A percentile compares a stretch with the other conserved stretches of the same genome.
These are phyloP conservation scores for Prorops nasuta DNA, from an alignment of 1,140 invertebrate genomes.

Conservation along the genomic window DNA sequence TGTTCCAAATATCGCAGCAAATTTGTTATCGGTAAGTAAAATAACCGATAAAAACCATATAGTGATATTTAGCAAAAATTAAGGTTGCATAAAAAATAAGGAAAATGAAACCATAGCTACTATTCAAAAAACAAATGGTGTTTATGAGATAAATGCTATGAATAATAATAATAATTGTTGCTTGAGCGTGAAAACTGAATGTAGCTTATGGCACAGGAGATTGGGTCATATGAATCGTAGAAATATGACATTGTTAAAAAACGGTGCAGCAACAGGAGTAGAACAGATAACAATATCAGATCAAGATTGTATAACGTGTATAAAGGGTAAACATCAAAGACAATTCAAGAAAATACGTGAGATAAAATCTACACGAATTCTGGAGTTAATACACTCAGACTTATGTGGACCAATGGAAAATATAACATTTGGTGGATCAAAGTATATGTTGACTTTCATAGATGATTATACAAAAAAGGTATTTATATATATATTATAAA, in stretches of 20 bases:
- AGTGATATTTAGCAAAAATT: slow-evolving; percentile 9
- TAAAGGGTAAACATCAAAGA: background rate
- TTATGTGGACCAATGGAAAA: slow-evolving; percentile 49
- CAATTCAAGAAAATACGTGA: background rate
- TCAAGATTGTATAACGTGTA: background rate
- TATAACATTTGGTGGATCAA: slow-evolving; percentile 34
- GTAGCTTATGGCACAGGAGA: background rate
- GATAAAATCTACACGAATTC: background rate
- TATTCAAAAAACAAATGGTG: background rate
- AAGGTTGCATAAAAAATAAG: slow-evolving; percentile 31
- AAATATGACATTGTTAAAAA: background rate
- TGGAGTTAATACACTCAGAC: slow-evolving; percentile 46
- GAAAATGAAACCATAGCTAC: slow-evolving; percentile 4
- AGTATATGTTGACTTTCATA: slow-evolving; percentile 49
- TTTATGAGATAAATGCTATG: background rate
- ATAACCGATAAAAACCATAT: slow-evolving; percentile 31
- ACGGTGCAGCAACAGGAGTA: background rate
- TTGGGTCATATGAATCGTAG: slow-evolving; percentile 3
- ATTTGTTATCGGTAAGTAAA: slow-evolving; percentile 36
- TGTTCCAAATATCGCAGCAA: slow-evolving; percentile 30
- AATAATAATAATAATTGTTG: too few species aligned
- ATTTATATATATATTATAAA: slow-evolving; percentile 41
- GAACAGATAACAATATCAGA: background rate
- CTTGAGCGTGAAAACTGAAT: background rate
- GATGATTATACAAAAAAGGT: slow-evolving; percentile 43